Evolutionary conservation across 1,140 invertebrate genomes (phyloP).

Genomic region (Hyphantria cunea): DNA sequence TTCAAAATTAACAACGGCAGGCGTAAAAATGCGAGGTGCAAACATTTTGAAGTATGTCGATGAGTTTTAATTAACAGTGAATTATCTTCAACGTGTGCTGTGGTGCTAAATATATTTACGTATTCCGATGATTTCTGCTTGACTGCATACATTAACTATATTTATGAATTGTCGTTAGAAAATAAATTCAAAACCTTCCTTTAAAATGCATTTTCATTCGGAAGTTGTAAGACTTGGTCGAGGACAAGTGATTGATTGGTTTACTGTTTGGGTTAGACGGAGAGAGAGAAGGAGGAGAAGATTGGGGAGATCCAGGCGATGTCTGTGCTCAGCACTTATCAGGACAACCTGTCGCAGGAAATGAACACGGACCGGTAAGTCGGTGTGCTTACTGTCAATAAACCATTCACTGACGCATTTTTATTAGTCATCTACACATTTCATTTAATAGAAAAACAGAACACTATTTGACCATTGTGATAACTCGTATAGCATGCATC

Average conservation of each 20-base stretch:
- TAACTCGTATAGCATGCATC: too few species aligned
- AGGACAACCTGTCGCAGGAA: constrained; percentile 76
- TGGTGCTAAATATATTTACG: not conserved
- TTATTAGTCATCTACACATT: too few species aligned
- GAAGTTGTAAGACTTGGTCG: not conserved
- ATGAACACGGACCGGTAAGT: constrained; percentile 82
- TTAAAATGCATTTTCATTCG: not conserved
- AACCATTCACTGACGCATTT: too few species aligned
- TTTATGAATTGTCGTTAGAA: not conserved
- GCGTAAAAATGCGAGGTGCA: constrained; percentile 19
- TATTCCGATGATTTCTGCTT: not conserved
- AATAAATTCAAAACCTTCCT: not conserved
- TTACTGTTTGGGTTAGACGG: constrained; percentile 61
- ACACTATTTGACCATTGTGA: too few species aligned
- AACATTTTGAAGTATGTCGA: constrained; percentile 36
- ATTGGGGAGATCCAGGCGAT: constrained; percentile 74
- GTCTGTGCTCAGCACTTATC: constrained; percentile 77
- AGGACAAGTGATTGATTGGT: constrained; percentile 10
- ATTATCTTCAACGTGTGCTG: not conserved
- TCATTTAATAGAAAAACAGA: too few species aligned
- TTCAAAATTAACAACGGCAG: constrained; percentile 36
- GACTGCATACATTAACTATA: not conserved
- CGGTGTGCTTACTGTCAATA: constrained; percentile 3
- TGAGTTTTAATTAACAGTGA: constrained; percentile 16
- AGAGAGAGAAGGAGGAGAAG: constrained; percentile 64